phyloP scores from a whole-genome alignment of 2,797 vertebrate genomes.

The Myotis daubentonii region DNA sequence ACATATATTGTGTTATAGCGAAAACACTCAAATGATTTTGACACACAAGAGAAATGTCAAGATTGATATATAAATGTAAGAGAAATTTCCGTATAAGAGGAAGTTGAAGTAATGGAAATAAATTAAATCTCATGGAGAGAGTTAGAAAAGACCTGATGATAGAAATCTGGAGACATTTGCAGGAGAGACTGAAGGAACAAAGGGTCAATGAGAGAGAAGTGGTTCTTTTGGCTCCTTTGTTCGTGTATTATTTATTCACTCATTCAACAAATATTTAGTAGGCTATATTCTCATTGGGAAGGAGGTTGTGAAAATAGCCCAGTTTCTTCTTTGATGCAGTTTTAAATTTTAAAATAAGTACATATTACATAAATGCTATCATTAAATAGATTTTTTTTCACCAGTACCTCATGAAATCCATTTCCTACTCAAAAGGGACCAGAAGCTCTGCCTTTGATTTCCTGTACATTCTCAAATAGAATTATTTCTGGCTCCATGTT shows the following conservation, averaged over 20 bases:
- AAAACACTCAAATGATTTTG: background rate
- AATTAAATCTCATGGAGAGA: background rate
- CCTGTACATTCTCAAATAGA: background rate
- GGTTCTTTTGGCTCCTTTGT: background rate
- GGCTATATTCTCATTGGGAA: background rate
- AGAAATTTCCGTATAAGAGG: background rate
- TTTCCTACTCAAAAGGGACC: background rate
- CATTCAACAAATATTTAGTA: conserved; percentile 23
- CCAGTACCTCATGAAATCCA: background rate
- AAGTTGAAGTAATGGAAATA: background rate
- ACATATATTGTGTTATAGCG: background rate
- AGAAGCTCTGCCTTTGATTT: background rate
- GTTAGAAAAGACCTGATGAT: background rate
- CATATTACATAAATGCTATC: background rate
- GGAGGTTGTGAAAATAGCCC: background rate
- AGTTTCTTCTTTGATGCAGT: conserved; percentile 12
- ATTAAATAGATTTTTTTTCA: conserved; percentile 30
- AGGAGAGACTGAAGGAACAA: background rate
- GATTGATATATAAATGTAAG: background rate
- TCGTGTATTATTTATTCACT: background rate
- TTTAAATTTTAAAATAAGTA: conserved; percentile 54
- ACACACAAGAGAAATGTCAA: conserved; percentile 14
- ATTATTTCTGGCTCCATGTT: background rate
- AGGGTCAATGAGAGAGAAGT: background rate
- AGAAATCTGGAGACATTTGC: background rate